Conservation (phyloP, 2,888 invertebrate species). For the Tolmerus cingulatus region DNA sequence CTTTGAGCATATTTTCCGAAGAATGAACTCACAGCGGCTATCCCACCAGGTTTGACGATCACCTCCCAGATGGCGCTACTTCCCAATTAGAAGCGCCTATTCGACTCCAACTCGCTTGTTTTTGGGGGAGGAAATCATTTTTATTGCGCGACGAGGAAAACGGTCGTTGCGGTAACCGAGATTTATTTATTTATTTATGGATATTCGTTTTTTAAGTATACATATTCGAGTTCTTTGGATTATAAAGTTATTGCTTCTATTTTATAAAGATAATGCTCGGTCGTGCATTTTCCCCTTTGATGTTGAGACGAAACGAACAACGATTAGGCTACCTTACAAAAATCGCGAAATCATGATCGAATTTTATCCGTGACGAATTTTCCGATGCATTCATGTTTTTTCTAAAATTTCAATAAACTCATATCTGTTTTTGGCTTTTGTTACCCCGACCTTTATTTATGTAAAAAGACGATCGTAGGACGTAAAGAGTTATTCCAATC, state of each 20-base stretch:
- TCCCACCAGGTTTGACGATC: background rate
- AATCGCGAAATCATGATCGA: too few relatives aligned
- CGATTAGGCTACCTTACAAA: too few relatives aligned
- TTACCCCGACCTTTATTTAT: too few relatives aligned
- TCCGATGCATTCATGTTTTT: too few relatives aligned
- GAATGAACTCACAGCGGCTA: background rate
- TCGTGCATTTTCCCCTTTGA: background rate
- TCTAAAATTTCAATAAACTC: too few relatives aligned
- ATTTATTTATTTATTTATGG: background rate
- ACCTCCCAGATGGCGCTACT: background rate
- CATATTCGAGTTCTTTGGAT: too few relatives aligned
- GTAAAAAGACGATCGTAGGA: too few relatives aligned
- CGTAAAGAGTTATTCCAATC: too few relatives aligned
- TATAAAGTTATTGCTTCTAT: background rate
- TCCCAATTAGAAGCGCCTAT: background rate
- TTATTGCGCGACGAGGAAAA: background rate
- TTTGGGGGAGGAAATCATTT: background rate
- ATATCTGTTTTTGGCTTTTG: too few relatives aligned
- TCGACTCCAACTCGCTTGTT: background rate
- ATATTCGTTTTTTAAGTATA: background rate
- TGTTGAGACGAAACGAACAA: too few relatives aligned
- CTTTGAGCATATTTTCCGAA: background rate
- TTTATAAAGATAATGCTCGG: background rate
- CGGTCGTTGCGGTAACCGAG: background rate
- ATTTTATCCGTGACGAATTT: too few relatives aligned